Conservation (phyloP, 2,113 vertebrate genomes). For the Sylvietta virens region DNA sequence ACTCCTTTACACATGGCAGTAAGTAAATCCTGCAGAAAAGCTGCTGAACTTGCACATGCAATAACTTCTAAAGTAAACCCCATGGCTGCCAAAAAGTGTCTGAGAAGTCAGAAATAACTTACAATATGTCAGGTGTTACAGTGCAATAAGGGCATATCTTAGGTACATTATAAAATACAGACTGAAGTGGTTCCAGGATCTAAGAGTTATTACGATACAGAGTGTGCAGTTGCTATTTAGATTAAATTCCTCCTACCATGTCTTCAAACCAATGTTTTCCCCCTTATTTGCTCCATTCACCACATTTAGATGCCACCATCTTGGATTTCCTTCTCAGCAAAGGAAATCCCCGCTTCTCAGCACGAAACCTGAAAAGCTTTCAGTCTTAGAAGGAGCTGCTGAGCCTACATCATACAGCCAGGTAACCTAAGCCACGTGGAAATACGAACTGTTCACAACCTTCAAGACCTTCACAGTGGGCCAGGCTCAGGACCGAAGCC, state of each 20-base stretch:
- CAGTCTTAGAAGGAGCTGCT: neutral
- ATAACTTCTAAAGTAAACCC: slow-evolving; percentile 65
- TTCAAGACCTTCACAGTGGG: neutral
- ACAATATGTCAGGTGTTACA: slow-evolving; percentile 44
- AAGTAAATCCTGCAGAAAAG: slow-evolving; percentile 47
- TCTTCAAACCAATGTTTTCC: neutral
- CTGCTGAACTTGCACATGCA: slow-evolving; percentile 52
- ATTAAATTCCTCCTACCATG: neutral
- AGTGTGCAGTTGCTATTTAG: neutral
- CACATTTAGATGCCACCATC: neutral
- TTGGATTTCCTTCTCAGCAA: neutral
- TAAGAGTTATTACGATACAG: neutral
- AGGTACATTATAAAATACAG: slow-evolving; percentile 17
- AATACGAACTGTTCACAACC: neutral
- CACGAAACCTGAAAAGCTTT: slow-evolving; percentile 6
- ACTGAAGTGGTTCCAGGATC: slow-evolving; percentile 21
- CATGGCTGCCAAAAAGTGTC: slow-evolving; percentile 46
- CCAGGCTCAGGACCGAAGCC: neutral
- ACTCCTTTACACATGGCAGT: slow-evolving; percentile 3
- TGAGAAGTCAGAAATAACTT: slow-evolving; percentile 62
- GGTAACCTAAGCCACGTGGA: neutral
- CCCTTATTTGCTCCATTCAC: neutral
- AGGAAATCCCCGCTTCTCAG: neutral
- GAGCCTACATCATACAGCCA: neutral
- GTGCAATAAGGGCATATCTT: slow-evolving; percentile 46